phyloP scores from a whole-genome alignment of 1,140 invertebrate species.

The Pseudomyrmex dendroicus region DNA sequence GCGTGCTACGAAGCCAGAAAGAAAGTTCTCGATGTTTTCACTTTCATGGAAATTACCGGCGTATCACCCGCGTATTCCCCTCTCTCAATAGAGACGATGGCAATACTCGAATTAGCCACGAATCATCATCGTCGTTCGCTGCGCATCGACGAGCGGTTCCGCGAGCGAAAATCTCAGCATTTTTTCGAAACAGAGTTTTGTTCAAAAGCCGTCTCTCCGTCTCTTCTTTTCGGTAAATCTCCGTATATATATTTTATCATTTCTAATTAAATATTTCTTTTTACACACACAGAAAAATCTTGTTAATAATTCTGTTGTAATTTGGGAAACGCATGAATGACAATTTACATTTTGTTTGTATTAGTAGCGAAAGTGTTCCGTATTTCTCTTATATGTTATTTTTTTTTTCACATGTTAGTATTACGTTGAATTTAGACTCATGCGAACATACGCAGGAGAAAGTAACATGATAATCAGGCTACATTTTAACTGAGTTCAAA shows the following conservation, averaged over 20 bases:
- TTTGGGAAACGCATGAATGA: too few species aligned
- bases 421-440: slow-evolving; percentile 2
- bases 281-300: too few species aligned
- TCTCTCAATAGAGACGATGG: slow-evolving; percentile 20
- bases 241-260: neutral
- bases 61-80: neutral
- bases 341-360: too few species aligned
- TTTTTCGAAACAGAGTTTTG: neutral
- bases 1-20: slow-evolving; percentile 79
- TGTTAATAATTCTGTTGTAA: too few species aligned
- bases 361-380: neutral
- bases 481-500: slow-evolving; percentile 38
- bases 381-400: slow-evolving; percentile 22
- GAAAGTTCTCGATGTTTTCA: slow-evolving; percentile 85
- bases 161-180: neutral
- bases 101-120: slow-evolving; percentile 72
- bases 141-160: slow-evolving; percentile 33
- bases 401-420: neutral
- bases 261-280: neutral
- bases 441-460: slow-evolving; percentile 27
- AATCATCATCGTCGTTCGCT: slow-evolving; percentile 42
- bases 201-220: neutral
- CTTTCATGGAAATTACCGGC: slow-evolving; percentile 84
- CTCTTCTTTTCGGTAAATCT: neutral
- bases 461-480: slow-evolving; percentile 37